Conservation (phyloP, 1,140 invertebrate genomes). For the Drosophila prosaltans region DNA sequence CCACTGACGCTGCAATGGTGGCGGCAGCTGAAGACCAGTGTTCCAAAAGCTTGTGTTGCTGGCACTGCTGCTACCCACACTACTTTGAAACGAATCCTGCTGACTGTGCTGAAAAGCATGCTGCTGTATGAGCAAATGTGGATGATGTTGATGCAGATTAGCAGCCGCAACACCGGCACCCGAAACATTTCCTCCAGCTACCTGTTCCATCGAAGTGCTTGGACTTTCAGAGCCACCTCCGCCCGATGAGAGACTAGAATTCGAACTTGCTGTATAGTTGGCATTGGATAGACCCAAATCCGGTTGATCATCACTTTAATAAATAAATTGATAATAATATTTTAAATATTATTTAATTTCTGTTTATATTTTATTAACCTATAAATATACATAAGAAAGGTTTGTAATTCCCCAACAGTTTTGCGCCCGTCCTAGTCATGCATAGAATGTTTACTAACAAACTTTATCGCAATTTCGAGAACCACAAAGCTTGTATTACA, state of each 20-base stretch:
- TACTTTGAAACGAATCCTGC: conserved; percentile 75
- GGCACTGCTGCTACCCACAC: conserved; percentile 48
- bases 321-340: neutral
- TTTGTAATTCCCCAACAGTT: too few species aligned
- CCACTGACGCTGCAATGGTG: conserved; percentile 66
- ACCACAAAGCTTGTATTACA: too few species aligned
- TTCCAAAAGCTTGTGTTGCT: conserved; percentile 82
- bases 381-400: too few species aligned
- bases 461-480: too few species aligned
- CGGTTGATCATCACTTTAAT: conserved; percentile 74
- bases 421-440: too few species aligned
- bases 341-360: too few species aligned
- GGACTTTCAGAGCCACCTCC: conserved; percentile 84
- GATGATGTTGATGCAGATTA: conserved; percentile 64
- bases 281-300: conserved; percentile 76
- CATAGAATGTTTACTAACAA: too few species aligned
- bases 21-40: conserved; percentile 62
- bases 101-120: conserved; percentile 73
- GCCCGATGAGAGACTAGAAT: conserved; percentile 84
- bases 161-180: conserved; percentile 42
- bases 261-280: conserved; percentile 79
- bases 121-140: conserved; percentile 67
- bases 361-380: too few species aligned
- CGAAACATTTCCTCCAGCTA: conserved; percentile 75
- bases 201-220: conserved; percentile 85